phyloP scores from a whole-genome alignment of 2,113 vertebrate species.

The Ursus arctos region DNA sequence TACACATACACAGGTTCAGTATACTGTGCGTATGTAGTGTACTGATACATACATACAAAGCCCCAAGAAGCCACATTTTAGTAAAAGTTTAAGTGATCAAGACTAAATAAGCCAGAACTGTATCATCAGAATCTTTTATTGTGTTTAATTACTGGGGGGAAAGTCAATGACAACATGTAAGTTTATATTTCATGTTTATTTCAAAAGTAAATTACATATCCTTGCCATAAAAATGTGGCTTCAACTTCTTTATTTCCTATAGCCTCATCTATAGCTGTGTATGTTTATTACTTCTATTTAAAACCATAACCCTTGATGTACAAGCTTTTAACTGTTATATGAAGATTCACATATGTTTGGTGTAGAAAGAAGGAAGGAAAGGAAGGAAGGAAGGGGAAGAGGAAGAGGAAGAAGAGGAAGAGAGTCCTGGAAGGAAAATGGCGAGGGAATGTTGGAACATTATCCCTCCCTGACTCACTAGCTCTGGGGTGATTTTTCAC shows the following conservation, averaged over 20 bases:
- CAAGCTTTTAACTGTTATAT: neutral
- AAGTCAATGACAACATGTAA: neutral
- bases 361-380: neutral
- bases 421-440: no score
- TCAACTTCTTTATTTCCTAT: neutral
- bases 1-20: neutral
- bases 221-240: neutral
- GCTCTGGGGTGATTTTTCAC: neutral
- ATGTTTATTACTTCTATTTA: neutral
- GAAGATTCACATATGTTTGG: neutral
- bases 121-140: neutral
- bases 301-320: neutral
- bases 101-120: neutral
- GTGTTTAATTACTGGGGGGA: neutral
- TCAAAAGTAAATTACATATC: neutral
- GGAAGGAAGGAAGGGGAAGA: fast-evolving
- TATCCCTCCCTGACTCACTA: neutral
- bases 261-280: neutral
- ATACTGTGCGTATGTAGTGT: neutral
- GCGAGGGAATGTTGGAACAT: no score
- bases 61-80: neutral
- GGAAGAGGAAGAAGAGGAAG: neutral
- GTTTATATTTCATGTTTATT: neutral
- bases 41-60: neutral
- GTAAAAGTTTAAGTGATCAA: conserved; percentile 34